Base-by-base conservation (phyloP, 2,113 vertebrate genomes). In the Syrrhaptes paradoxus region DNA sequence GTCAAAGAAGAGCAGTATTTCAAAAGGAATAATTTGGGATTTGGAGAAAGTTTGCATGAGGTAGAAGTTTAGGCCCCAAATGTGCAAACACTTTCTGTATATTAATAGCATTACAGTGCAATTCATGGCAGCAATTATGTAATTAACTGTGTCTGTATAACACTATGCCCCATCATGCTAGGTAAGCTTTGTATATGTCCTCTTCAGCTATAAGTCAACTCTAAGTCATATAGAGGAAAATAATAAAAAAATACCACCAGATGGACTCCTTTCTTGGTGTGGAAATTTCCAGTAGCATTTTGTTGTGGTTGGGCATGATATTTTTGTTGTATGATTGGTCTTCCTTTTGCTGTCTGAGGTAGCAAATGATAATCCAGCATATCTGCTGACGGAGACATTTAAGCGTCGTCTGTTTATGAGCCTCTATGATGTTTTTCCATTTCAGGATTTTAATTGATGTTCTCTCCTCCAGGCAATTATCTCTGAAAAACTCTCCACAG, bases 371-470 rank as follows among this genome's bases (percentile, higher is more conserved):
- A 89, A 92, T 89, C 45, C 81, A 76, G 16, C 1, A 0, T 90
- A 80, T 80, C 59, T 96, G 45, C 71, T 91, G 81, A 62, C 54
- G 75, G 74, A 65, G 43, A 17, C 4, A 13, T 76, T 87, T 90
- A 59, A 94, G 49, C 1, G 1, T 62, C 68, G 31, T 49, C 38
- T 87, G 10, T 87, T 96, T 91, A 86, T 89, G 68, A 88, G 18
- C 7, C 14, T 78, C 57, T 1, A 4, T 85, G 66, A 28, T 95
- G 63, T 85, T 80, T 80, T 76, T 79, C 85, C 34, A 25, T 67
- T 94, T 96, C 73, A 58, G 38, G 83, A 92, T 94, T 95, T 96
- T 96, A 96, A 91, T 85, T 90, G 46, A 77, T 87, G 29, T 45
- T 90, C 16, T 77, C 38, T 93, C 78, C 59, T 96, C 26, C 49